A percentile compares a stretch with the other conserved stretches of the same genome.
Conservation (phyloP, 2,113 vertebrate genomes). For the Pontoporia blainvillei region DNA sequence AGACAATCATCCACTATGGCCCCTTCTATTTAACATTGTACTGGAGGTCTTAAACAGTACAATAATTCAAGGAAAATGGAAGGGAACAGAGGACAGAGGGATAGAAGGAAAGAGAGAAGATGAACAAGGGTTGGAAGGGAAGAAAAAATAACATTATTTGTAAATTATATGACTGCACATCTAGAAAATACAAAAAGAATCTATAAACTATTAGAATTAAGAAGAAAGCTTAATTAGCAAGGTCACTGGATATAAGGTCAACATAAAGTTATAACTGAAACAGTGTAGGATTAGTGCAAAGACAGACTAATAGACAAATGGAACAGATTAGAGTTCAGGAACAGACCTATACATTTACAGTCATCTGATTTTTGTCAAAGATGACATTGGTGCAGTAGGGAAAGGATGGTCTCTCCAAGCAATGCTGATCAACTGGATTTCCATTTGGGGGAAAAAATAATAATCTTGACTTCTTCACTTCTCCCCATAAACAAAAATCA, state of each 20-base stretch:
- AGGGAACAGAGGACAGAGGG: neutral
- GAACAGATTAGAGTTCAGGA: neutral
- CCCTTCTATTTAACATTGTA: neutral
- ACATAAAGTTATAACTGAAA: neutral
- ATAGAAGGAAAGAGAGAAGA: neutral
- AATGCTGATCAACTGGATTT: neutral
- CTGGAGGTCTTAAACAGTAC: neutral
- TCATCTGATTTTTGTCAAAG: neutral
- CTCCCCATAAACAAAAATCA: neutral
- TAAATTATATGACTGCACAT: neutral
- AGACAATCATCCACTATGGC: neutral
- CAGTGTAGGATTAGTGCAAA: neutral
- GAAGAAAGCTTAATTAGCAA: neutral
- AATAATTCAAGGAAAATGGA: neutral
- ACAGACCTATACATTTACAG: neutral
- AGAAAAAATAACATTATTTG: neutral
- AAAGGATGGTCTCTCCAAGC: neutral
- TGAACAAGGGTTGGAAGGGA: neutral
- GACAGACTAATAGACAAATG: neutral
- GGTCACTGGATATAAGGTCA: neutral
- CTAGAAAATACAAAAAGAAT: neutral
- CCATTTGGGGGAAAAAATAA: neutral
- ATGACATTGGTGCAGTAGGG: neutral
- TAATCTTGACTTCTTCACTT: neutral
- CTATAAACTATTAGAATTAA: neutral